Conservation (phyloP, 2,113 vertebrate genomes). For the Chunga burmeisteri region DNA sequence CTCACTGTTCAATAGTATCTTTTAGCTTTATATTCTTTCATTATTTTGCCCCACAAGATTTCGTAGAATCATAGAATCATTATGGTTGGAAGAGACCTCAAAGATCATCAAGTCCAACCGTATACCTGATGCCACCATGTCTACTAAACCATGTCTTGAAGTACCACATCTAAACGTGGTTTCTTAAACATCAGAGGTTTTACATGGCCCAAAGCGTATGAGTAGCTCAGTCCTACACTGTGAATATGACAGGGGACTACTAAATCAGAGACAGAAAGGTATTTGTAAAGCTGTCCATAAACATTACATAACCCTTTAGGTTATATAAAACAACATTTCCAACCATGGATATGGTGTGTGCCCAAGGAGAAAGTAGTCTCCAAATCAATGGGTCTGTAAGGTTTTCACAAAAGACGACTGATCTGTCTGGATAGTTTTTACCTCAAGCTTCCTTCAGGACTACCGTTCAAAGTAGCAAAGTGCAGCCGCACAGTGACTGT, state of each 20-base stretch:
- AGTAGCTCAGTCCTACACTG: not conserved
- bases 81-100: too few relatives aligned
- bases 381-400: not conserved
- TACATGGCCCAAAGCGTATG: not conserved
- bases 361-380: not conserved
- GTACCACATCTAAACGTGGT: too few relatives aligned
- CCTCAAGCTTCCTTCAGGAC: not conserved
- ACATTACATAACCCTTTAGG: not conserved
- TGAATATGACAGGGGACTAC: not conserved
- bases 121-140: too few relatives aligned
- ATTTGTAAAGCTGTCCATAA: not conserved
- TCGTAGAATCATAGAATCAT: too few relatives aligned
- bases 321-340: not conserved
- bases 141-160: too few relatives aligned
- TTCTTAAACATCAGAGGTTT: not conserved
- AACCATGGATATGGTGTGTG: rapidly evolving
- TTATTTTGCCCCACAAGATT: not conserved
- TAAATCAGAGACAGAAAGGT: not conserved
- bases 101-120: too few relatives aligned
- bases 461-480: not conserved
- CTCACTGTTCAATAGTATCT: not conserved
- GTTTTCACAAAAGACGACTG: not conserved
- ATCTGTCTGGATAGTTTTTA: not conserved
- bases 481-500: not conserved
- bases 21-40: not conserved